phyloP scores from a whole-genome alignment of 2,113 vertebrate genomes.

The Charadrius vociferus region DNA sequence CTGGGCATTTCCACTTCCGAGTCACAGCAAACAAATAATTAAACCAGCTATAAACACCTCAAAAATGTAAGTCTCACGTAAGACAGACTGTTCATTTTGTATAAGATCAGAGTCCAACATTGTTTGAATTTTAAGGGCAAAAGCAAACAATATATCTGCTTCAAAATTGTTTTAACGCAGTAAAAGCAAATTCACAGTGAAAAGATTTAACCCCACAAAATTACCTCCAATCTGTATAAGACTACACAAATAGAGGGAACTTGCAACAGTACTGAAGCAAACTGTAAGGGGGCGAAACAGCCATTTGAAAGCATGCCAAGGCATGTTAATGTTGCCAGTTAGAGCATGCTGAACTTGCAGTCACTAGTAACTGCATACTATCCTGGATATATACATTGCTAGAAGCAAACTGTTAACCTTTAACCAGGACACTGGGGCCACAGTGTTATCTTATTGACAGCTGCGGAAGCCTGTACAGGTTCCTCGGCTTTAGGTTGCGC shows the following conservation, averaged over 20 bases:
- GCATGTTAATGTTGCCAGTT: not conserved
- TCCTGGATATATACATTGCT: not conserved
- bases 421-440: not conserved
- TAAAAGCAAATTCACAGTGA: not conserved
- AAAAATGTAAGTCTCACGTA: not conserved
- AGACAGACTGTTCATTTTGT: not conserved
- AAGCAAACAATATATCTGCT: not conserved
- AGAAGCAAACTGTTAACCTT: conserved; percentile 40
- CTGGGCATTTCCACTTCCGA: not conserved
- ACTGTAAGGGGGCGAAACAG: not conserved
- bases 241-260: not conserved
- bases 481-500: not conserved
- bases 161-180: not conserved
- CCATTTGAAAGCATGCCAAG: not conserved
- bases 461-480: not conserved
- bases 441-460: not conserved
- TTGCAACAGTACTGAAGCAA: not conserved
- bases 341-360: conserved; percentile 3
- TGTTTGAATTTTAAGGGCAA: not conserved
- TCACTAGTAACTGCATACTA: not conserved
- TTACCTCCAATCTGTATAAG: not conserved
- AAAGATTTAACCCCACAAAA: not conserved
- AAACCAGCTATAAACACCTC: not conserved
- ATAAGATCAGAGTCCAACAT: not conserved
- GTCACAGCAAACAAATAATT: not conserved